These are phyloP conservation scores for Telmatherina bonti DNA, from an alignment of 2,797 vertebrate species.

Conservation along the genomic window DNA sequence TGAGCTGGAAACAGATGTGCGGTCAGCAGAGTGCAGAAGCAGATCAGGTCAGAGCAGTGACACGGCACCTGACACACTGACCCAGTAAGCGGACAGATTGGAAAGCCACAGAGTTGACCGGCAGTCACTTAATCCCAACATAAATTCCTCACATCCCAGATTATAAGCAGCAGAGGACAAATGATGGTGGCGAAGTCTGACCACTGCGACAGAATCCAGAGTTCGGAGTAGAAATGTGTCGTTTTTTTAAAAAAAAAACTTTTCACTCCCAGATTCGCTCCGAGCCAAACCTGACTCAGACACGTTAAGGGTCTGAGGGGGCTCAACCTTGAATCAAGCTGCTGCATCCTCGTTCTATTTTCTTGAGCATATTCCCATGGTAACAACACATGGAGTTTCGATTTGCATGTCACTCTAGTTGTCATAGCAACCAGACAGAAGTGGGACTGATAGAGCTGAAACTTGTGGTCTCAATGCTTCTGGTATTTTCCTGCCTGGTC, in stretches of 20 bases:
- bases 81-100: constrained; percentile 40
- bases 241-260: not conserved
- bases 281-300: constrained; percentile 12
- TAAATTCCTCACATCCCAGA: constrained; percentile 58
- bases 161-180: constrained; percentile 31
- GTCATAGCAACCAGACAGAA: constrained; percentile 70
- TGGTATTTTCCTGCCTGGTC: constrained; percentile 58
- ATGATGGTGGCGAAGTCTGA: constrained; percentile 9
- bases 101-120: constrained; percentile 13
- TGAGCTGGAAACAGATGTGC: constrained; percentile 38
- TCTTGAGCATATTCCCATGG: constrained; percentile 74
- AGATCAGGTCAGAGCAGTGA: constrained; percentile 18
- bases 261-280: not conserved
- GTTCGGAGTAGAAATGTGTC: constrained; percentile 17
- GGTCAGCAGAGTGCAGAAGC: constrained; percentile 23
- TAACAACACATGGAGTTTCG: constrained; percentile 67
- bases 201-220: constrained; percentile 39
- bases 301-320: constrained; percentile 25
- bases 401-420: constrained; percentile 75
- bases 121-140: constrained; percentile 56
- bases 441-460: constrained; percentile 52
- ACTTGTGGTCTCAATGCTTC: constrained; percentile 48
- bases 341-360: constrained; percentile 29
- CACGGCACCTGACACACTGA: constrained; percentile 61
- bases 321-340: constrained; percentile 22